These are phyloP conservation scores for Physocephala rufipes DNA, from an alignment of 2,888 invertebrate genomes.

Conservation along the genomic window DNA sequence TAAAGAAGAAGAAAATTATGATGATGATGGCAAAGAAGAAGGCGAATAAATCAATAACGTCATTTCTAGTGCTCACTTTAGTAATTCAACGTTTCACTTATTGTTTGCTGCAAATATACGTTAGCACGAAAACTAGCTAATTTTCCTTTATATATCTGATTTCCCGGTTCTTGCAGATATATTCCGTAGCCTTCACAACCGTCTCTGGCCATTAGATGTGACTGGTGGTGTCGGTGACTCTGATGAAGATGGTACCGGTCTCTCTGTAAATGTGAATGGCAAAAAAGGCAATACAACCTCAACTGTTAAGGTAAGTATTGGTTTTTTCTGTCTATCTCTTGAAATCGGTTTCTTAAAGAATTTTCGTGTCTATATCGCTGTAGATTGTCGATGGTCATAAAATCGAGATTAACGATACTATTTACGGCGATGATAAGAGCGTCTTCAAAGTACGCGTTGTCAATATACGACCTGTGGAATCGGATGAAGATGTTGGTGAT, in stretches of 20 bases:
- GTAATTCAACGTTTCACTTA: constrained; percentile 52
- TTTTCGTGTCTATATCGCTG: not conserved
- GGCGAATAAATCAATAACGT: not conserved
- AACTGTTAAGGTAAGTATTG: constrained; percentile 60
- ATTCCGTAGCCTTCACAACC: constrained; percentile 60
- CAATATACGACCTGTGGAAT: constrained; percentile 67
- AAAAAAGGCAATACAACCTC: constrained; percentile 63
- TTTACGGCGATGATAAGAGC: constrained; percentile 65
- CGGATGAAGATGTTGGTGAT: constrained; percentile 56
- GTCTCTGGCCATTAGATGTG: constrained; percentile 51
- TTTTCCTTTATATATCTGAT: not conserved
- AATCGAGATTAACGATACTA: constrained; percentile 70
- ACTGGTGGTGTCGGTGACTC: constrained; percentile 43
- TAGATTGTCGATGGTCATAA: constrained; percentile 69
- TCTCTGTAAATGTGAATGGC: constrained; percentile 46
- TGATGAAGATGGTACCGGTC: constrained; percentile 44
- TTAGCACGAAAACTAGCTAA: not conserved
- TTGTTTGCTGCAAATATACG: constrained; percentile 55
- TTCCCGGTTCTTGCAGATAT: constrained; percentile 52
- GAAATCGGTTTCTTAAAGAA: not conserved
- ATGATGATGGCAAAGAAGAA: too few species aligned
- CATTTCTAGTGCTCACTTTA: not conserved
- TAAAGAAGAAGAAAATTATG: not conserved
- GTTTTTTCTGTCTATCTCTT: not conserved
- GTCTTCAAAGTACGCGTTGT: constrained; percentile 67